Conservation (phyloP, 2,888 invertebrate genomes). For the Augiades crinisus region DNA sequence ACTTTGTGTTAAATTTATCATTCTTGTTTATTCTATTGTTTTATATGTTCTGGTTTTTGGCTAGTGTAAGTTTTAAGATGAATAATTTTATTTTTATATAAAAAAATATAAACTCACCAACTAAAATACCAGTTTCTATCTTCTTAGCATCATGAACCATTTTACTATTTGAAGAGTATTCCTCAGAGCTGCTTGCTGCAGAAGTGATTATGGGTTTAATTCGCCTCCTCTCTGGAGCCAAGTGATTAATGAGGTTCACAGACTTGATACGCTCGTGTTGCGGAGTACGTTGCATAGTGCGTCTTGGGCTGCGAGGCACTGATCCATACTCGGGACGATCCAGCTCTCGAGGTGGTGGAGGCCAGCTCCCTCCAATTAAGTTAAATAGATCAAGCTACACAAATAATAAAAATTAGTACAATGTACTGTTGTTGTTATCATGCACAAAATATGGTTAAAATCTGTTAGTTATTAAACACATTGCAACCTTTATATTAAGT, state of each 20-base stretch:
- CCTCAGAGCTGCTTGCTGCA: slow-evolving; percentile 37
- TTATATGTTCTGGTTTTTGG: too few species aligned
- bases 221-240: slow-evolving; percentile 65
- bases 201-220: slow-evolving; percentile 45
- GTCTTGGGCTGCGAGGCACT: slow-evolving; percentile 44
- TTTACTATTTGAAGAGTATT: slow-evolving; percentile 47
- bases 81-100: too few species aligned
- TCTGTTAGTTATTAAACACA: background rate
- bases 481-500: too few species aligned
- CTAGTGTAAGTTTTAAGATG: too few species aligned
- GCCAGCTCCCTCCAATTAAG: slow-evolving; percentile 75
- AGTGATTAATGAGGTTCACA: slow-evolving; percentile 80
- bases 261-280: slow-evolving; percentile 80
- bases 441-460: background rate
- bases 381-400: slow-evolving; percentile 68
- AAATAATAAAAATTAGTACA: background rate
- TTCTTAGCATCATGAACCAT: slow-evolving; percentile 74
- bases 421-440: background rate
- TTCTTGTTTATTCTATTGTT: too few species aligned
- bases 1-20: too few species aligned
- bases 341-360: slow-evolving; percentile 64
- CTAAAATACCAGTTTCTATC: slow-evolving; percentile 69
- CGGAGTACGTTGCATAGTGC: slow-evolving; percentile 64
- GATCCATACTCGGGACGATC: slow-evolving; percentile 62
- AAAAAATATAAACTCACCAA: slow-evolving; percentile 49